A percentile compares a stretch with the other conserved stretches of the same genome.
phyloP scores from a whole-genome alignment of 37 sponge, comb jelly and placozoan species.

The Halisarca cf. caerulea region DNA sequence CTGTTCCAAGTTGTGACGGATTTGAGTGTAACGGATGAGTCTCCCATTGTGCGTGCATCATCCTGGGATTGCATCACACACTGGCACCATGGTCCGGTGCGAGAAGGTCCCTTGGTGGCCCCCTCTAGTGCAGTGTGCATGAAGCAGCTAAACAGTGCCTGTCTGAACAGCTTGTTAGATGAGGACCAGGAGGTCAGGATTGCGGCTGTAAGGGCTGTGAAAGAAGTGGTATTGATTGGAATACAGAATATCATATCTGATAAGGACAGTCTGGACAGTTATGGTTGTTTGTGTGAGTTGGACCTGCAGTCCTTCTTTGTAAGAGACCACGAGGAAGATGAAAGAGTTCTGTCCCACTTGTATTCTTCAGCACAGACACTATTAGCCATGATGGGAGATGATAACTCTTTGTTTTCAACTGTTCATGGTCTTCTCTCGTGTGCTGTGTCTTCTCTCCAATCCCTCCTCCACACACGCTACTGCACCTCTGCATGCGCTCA shows the following conservation, averaged over 20 bases:
- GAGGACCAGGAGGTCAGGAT: not conserved
- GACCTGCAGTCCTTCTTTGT: not conserved
- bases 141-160: not conserved
- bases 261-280: no score
- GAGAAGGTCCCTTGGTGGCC: not conserved
- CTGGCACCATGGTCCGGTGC: not conserved
- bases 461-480: not conserved
- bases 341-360: not conserved
- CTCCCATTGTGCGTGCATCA: not conserved
- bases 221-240: not conserved
- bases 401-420: not conserved
- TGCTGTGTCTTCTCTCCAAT: no score
- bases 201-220: not conserved
- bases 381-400: not conserved
- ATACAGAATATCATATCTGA: not conserved
- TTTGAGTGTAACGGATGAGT: not conserved
- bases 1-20: not conserved
- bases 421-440: not conserved
- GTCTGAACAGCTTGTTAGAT: not conserved
- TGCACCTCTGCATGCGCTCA: not conserved
- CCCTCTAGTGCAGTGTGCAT: not conserved
- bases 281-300: no score
- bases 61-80: not conserved
- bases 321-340: not conserved
- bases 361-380: not conserved